Evolutionary conservation across 2,888 invertebrate genomes (phyloP), one percentile per base, ranked within the genome.

Genomic region (Balanococcus diminutus): DNA sequence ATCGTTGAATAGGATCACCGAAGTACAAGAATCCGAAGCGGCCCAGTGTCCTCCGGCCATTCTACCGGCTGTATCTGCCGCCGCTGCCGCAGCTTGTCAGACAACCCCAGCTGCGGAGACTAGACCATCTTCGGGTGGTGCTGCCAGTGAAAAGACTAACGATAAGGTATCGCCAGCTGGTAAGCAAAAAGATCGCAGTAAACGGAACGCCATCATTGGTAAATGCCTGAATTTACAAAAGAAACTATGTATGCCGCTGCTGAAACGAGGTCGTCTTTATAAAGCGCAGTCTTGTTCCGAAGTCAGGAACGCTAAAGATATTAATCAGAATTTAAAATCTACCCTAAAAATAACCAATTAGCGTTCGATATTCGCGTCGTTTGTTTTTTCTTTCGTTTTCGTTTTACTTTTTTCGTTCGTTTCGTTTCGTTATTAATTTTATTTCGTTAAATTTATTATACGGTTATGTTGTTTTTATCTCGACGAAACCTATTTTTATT

Each of bases 1-100:
- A 89, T 96, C 96, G 32, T 91, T 96, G 87, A 96, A 96, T 90
- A 93, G 96, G 87, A 96, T 96, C 88, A 95, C 95, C 19, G 96
- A 96, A 91, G 95, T 95, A 88, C 95, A 95, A 90, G 95, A 95
- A 90, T 94, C 93, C 86, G 92, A 91, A 51, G 87, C 88, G 14
- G 19, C 56, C 14, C 72, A 67, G 22, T 28, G 42, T 4, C 14
- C 31, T 16, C 46, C 36, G 25, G 56, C 36, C 8, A 56, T 86
- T 25, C 46, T 81, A 6, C 81, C 87, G 0, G 79, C 85, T 2
- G 75, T n/a, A 56, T 61, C 79, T 6, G 85, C 82, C 75, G 19
- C 36, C 16, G 83, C 67, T n/a, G 46, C 31, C 22, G 39, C 28
- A 32, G 19, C 19, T 56, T 8, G n/a, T 31, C 22, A 31, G 28